These are phyloP conservation scores for Polydrusus cervinus DNA, from an alignment of 2,888 invertebrate species.

Conservation along the genomic window DNA sequence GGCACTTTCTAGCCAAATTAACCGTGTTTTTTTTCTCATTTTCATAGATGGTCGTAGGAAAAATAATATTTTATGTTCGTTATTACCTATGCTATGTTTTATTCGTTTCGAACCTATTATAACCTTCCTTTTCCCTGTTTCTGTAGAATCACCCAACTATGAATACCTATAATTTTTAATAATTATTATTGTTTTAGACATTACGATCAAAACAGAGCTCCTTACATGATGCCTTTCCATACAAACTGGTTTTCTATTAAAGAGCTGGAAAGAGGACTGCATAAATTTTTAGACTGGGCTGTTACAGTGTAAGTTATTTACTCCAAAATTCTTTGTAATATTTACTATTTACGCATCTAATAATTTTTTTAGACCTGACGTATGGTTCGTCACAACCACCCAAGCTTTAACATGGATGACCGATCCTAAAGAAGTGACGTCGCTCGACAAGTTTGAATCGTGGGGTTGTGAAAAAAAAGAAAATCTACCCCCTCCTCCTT, in stretches of 20 bases:
- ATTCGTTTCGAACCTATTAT: too few species aligned
- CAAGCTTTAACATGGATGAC: constrained; percentile 94
- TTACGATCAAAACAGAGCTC: constrained; percentile 90
- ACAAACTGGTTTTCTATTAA: constrained; percentile 97
- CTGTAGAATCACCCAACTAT: too few species aligned
- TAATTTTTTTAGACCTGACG: constrained; percentile 80
- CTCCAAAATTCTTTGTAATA: neutral
- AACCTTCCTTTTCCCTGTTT: too few species aligned
- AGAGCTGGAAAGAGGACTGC: constrained; percentile 85
- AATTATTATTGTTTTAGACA: constrained; percentile 72
- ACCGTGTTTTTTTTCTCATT: too few species aligned
- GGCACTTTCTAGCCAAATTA: too few species aligned
- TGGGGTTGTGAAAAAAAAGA: constrained; percentile 86
- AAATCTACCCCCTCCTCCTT: constrained; percentile 82
- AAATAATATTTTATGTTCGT: too few species aligned
- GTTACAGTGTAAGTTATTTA: constrained; percentile 77
- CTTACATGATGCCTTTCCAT: constrained; percentile 97
- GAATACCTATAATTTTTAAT: neutral
- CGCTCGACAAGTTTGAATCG: constrained; percentile 82
- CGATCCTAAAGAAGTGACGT: constrained; percentile 83
- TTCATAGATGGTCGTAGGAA: too few species aligned
- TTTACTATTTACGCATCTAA: neutral
- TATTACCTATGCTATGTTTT: too few species aligned
- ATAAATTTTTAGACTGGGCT: constrained; percentile 90
- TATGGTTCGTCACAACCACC: constrained; percentile 90